A percentile compares a stretch with the other conserved stretches of the same genome.
These are phyloP conservation scores for Eupithecia subfuscata DNA, from an alignment of 2,888 invertebrate genomes.

Conservation along the genomic window DNA sequence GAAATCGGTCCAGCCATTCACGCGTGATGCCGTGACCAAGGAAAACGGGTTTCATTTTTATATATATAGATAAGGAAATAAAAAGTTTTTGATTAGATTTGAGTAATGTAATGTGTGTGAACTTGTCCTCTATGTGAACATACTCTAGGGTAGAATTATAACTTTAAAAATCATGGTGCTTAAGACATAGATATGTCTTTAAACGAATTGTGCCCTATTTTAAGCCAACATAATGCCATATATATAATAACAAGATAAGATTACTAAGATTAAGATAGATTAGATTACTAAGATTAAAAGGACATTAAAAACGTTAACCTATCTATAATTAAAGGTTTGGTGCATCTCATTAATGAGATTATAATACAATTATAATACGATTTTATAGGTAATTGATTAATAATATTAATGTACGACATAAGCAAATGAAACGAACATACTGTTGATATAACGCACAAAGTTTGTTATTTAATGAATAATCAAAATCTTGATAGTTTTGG, in stretches of 20 bases:
- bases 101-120: no score
- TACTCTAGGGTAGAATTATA: background rate
- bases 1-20: no score
- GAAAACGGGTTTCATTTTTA: no score
- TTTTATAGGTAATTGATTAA: background rate
- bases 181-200: slow-evolving; percentile 9
- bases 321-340: background rate
- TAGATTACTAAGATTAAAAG: background rate
- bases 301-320: background rate
- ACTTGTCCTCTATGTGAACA: no score
- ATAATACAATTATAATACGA: slow-evolving; percentile 1
- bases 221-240: slow-evolving; percentile 32
- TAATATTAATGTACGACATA: background rate
- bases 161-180: slow-evolving; percentile 17
- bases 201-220: slow-evolving; percentile 12
- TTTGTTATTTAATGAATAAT: background rate
- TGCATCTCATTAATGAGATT: slow-evolving; percentile 12
- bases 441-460: background rate
- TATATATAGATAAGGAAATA: no score
- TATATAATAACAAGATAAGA: background rate
- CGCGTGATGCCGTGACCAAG: no score
- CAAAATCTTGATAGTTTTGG: background rate
- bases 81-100: no score
- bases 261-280: background rate
- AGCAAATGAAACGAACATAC: background rate